A percentile compares a stretch with the other conserved stretches of the same genome.
Conservation (phyloP, 2,888 invertebrate genomes). For the Drosophila austrosaltans region DNA sequence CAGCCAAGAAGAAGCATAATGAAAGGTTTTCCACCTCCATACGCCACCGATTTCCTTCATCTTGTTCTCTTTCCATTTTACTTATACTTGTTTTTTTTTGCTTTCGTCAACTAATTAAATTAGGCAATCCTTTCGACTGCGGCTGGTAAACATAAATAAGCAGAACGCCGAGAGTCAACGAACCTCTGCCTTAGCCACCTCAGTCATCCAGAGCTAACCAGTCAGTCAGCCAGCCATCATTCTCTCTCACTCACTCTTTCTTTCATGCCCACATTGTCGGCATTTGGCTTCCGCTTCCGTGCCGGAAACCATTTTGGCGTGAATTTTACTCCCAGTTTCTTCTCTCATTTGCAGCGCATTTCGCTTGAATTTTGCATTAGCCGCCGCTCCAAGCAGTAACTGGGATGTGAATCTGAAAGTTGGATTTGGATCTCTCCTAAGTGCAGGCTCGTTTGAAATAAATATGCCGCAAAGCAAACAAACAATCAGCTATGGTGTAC, state of each 20-base stretch:
- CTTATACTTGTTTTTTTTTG: conserved; percentile 10
- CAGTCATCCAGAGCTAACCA: background rate
- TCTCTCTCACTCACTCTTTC: conserved; percentile 14
- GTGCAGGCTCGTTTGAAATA: conserved; percentile 79
- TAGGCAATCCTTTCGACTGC: conserved; percentile 69
- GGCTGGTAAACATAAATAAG: conserved; percentile 74
- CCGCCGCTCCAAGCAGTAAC: conserved; percentile 28
- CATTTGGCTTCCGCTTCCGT: conserved; percentile 71
- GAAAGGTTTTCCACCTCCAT: conserved; percentile 6
- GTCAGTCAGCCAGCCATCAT: conserved; percentile 6
- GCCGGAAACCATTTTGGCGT: conserved; percentile 78
- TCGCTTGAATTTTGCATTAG: conserved; percentile 77
- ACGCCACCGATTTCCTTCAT: background rate
- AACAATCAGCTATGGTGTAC: conserved; percentile 62
- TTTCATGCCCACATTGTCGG: conserved; percentile 27
- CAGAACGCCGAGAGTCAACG: conserved; percentile 41
- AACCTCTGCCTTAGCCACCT: conserved; percentile 30
- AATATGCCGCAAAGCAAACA: conserved; percentile 80
- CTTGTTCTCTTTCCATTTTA: conserved; percentile 8
- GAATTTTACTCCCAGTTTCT: conserved; percentile 55
- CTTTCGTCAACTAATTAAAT: conserved; percentile 71
- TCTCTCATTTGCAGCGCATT: conserved; percentile 71
- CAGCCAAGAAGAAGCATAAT: conserved; percentile 9
- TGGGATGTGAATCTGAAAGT: conserved; percentile 12
- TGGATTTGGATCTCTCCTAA: conserved; percentile 46